These are phyloP conservation scores for Botia kubotai DNA, from an alignment of 2,797 vertebrate species.

Conservation along the genomic window DNA sequence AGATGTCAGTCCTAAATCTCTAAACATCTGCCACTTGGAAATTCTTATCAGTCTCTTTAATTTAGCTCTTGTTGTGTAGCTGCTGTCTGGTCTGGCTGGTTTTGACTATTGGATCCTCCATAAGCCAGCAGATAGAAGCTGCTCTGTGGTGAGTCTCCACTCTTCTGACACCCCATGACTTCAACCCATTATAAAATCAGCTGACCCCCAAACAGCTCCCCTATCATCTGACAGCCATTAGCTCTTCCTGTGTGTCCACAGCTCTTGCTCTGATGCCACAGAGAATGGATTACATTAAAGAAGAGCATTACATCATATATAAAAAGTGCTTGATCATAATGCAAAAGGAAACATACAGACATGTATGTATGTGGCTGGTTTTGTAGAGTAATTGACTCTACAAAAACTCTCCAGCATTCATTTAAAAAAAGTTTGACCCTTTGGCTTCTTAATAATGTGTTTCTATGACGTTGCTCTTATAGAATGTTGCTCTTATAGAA, in stretches of 20 bases:
- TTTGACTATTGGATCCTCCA: slow-evolving; percentile 38
- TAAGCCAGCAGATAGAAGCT: slow-evolving; percentile 19
- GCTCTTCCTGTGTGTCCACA: slow-evolving; percentile 14
- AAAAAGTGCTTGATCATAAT: background rate
- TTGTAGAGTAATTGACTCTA: background rate
- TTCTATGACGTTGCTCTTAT: too few species aligned
- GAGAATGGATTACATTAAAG: background rate
- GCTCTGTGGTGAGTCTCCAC: slow-evolving; percentile 5
- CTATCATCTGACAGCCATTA: slow-evolving; percentile 23
- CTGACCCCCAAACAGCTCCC: slow-evolving; percentile 19
- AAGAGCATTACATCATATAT: background rate
- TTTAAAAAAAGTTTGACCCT: background rate
- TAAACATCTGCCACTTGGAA: slow-evolving; percentile 26
- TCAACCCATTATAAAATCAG: slow-evolving; percentile 23
- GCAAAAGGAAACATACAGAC: background rate
- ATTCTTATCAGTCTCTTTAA: slow-evolving; percentile 19
- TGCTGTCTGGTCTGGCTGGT: slow-evolving; percentile 16
- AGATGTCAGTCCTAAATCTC: background rate
- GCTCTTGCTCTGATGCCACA: background rate
- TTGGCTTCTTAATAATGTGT: background rate
- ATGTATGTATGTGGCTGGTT: background rate
- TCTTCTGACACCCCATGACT: slow-evolving; percentile 5
- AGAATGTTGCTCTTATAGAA: too few species aligned
- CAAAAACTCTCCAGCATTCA: background rate
- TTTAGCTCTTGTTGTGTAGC: slow-evolving; percentile 11